These are phyloP conservation scores for Drosophila anomalata DNA, from an alignment of 2,888 invertebrate species.

Conservation along the genomic window DNA sequence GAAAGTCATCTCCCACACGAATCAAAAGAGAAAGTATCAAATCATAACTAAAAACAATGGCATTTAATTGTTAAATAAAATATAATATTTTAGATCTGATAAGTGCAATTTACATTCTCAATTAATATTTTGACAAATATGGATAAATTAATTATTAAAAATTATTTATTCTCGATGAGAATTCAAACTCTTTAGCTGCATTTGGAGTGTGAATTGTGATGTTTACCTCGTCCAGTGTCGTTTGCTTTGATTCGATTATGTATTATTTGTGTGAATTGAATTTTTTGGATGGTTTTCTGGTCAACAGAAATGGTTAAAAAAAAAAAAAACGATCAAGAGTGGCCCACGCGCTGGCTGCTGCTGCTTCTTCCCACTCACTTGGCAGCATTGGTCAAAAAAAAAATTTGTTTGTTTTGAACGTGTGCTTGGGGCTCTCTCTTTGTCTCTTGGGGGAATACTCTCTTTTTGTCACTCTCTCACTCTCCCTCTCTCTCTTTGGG, in stretches of 20 bases:
- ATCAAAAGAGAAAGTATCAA: constrained; percentile 51
- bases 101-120: background rate
- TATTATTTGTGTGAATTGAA: constrained; percentile 1
- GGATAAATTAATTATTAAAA: constrained; percentile 38
- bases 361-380: constrained; percentile 23
- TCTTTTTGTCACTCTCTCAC: background rate
- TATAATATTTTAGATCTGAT: too few relatives aligned
- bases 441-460: background rate
- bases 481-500: constrained; percentile 5
- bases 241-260: constrained; percentile 13
- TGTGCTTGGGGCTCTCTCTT: constrained; percentile 9
- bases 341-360: constrained; percentile 55
- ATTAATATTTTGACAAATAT: background rate
- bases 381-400: constrained; percentile 6
- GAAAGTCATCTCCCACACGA: constrained; percentile 37
- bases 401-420: constrained; percentile 62
- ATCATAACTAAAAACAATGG: constrained; percentile 23
- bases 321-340: constrained; percentile 40
- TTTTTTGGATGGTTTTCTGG: constrained; percentile 13
- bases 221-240: constrained; percentile 3
- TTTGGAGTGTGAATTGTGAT: constrained; percentile 17
- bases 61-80: background rate
- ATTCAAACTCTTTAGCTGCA: constrained; percentile 24
- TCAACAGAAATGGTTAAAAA: constrained; percentile 34
- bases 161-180: constrained; percentile 4